Percentiles rank a stretch among this genome's conserved stretches.
Evolutionary conservation across 2,888 invertebrate species (phyloP).

Genomic region (Ernsta delagoae): DNA sequence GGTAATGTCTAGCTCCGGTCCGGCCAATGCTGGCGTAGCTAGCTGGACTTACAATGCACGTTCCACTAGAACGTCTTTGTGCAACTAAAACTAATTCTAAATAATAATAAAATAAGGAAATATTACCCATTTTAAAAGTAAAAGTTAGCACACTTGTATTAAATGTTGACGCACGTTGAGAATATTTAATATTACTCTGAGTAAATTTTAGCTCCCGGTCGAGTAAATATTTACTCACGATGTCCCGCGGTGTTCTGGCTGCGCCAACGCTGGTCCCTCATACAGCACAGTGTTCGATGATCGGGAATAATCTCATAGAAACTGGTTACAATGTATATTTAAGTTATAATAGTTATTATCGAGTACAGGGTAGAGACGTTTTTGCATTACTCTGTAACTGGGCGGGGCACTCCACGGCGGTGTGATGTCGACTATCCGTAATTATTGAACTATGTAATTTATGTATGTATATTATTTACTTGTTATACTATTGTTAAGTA

Average conservation of each 20-base stretch:
- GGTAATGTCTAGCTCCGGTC: too few species aligned
- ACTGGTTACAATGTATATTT: conserved; percentile 71
- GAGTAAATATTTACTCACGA: too few species aligned
- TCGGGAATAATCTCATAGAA: conserved; percentile 69
- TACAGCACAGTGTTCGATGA: conserved; percentile 60
- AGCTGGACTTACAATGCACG: conserved; percentile 27
- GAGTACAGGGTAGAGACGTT: conserved; percentile 84
- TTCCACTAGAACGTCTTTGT: conserved; percentile 20
- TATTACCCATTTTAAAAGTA: conserved; percentile 34
- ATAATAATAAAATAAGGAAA: conserved; percentile 32
- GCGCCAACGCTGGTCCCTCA: conserved; percentile 47
- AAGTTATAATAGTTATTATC: conserved; percentile 79
- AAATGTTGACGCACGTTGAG: conserved; percentile 37
- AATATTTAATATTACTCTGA: conserved; percentile 37
- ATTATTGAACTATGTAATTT: not conserved
- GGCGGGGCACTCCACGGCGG: conserved; percentile 59
- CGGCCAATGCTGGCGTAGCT: conserved; percentile 35
- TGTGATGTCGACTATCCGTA: conserved; percentile 36
- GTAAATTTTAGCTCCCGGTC: conserved; percentile 30
- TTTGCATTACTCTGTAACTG: conserved; percentile 79
- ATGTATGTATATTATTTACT: conserved; percentile 14
- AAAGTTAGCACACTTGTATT: conserved; percentile 38
- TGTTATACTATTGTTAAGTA: conserved; percentile 20
- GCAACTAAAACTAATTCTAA: too few species aligned
- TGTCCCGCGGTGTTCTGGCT: conserved; percentile 33